Evolutionary conservation across 2,113 vertebrate species (phyloP).

Genomic region (Grammomys surdaster): DNA sequence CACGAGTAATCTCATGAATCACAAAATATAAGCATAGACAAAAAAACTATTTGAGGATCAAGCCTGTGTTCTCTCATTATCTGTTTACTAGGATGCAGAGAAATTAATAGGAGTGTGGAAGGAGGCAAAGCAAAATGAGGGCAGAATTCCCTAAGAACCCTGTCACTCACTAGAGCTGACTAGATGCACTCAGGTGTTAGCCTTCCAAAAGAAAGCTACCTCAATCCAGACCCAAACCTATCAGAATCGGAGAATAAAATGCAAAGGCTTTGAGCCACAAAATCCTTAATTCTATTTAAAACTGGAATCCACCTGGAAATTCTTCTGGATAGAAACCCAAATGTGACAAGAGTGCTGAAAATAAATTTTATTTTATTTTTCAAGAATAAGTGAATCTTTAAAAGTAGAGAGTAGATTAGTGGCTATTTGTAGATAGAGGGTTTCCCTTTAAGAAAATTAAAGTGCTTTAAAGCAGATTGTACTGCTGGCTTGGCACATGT

Average conservation of each 20-base stretch:
- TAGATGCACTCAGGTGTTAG: neutral
- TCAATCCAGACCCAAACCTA: neutral
- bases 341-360: neutral
- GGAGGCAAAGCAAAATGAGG: neutral
- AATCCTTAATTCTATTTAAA: neutral
- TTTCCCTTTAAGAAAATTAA: neutral
- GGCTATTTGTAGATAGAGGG: neutral
- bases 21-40: neutral
- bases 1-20: neutral
- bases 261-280: neutral
- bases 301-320: neutral
- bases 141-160: neutral
- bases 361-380: neutral
- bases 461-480: neutral
- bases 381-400: neutral
- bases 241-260: neutral
- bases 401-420: neutral
- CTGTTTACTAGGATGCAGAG: neutral
- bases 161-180: neutral
- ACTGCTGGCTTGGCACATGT: neutral
- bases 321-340: neutral
- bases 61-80: neutral
- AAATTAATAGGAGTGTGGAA: neutral
- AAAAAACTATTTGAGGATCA: neutral
- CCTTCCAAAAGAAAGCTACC: neutral